Conservation (phyloP, 1,140 invertebrate species). For the Drosophila bifasciata region DNA sequence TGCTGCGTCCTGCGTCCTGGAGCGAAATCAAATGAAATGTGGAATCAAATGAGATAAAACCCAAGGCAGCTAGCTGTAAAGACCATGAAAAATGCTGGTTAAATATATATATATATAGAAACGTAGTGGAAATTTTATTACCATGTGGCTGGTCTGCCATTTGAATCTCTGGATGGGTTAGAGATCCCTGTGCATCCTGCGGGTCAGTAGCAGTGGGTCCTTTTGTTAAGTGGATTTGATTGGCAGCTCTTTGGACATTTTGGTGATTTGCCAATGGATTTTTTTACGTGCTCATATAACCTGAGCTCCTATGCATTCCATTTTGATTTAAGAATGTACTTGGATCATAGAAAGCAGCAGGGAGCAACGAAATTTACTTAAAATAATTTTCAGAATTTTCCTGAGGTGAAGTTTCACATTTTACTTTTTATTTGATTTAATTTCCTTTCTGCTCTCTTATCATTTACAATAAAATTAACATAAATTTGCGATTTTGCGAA, state of each 20-base stretch:
- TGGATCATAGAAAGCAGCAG: neutral
- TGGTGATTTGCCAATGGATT: constrained; percentile 34
- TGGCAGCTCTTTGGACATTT: constrained; percentile 51
- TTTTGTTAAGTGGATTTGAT: constrained; percentile 72
- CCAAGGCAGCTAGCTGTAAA: constrained; percentile 24
- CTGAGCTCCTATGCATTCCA: constrained; percentile 14
- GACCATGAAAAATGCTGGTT: constrained; percentile 2
- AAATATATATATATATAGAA: constrained; percentile 4
- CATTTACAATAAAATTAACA: constrained; percentile 78
- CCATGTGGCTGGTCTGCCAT: constrained; percentile 30
- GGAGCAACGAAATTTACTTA: neutral
- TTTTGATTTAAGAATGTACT: neutral
- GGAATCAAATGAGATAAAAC: constrained; percentile 52
- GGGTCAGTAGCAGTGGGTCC: constrained; percentile 45
- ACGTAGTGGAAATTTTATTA: constrained; percentile 68
- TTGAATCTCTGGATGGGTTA: too few relatives aligned
- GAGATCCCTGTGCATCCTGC: constrained; percentile 8
- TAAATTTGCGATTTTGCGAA: constrained; percentile 73
- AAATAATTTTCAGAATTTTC: constrained; percentile 39
- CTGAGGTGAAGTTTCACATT: constrained; percentile 50
- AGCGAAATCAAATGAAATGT: constrained; percentile 42
- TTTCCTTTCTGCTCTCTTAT: constrained; percentile 65
- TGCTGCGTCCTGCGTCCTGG: constrained; percentile 49
- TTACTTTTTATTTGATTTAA: constrained; percentile 71
- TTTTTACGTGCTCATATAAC: constrained; percentile 28